Base-by-base conservation (phyloP, 2,113 vertebrate genomes). In the Eidolon helvum region DNA sequence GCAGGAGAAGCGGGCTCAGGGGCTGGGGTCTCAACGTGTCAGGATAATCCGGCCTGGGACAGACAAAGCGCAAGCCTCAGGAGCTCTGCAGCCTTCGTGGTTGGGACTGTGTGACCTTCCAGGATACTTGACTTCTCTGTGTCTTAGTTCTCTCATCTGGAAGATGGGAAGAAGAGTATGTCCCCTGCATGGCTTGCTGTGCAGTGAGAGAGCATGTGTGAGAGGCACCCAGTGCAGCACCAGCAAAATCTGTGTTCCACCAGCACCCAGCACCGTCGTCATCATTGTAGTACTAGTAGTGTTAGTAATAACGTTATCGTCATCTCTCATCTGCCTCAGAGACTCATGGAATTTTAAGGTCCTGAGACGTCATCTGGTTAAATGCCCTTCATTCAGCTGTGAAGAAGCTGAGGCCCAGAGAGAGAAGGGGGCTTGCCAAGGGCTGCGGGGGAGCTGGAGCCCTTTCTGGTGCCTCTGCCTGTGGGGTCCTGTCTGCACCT, bases 241-340 rank as follows among this genome's bases (percentile, higher is more conserved):
- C 38, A 35, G 72, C 30, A 3, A 1, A n/a, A 7, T 1, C 0
- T 10, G 7, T 18, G 26, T 21, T 26, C n/a, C 66, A 14, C 10
- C 10, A 10, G 10, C 0, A 11, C 53, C 15, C 4, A 10, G 35
- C 5, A 30, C 11, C 7, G 2, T 35, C 59, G 3, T 66, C 43
- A 14, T 11, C 18, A 9, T 66, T 4, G 1, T 12, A 4, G 3
- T 9, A 3, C 24, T 14, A 18, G 3, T 14, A n/a, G 38, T 12
- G 16, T 45, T 26, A 57, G 16, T 10, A 22, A 43, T 38, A 66
- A 8, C 2, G 2, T 2, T 45, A 66, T 30, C 4, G 5, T 10
- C 7, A 2, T 16, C 55, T 22, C 2, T 57, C 2, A 21, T 26
- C 24, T 22, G 35, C 24, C 30, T 71, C 35, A 16, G 78, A 57